Conservation (phyloP, 2,113 vertebrate genomes). For the Cottus gobio region DNA sequence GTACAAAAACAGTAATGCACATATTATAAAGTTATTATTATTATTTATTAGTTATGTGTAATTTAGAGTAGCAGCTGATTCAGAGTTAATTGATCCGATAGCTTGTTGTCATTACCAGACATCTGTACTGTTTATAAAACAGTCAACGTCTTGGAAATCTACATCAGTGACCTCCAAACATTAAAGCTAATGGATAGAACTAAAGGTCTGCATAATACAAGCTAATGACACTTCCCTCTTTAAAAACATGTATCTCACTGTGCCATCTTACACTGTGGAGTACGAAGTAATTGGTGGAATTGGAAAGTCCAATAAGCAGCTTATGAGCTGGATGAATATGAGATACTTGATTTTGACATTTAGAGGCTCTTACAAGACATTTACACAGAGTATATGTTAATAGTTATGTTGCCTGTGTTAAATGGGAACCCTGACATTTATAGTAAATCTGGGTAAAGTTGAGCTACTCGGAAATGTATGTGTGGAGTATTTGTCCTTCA, state of each 20-base stretch:
- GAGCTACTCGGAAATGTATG: slow-evolving; percentile 11
- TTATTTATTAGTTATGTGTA: not conserved
- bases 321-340: slow-evolving; percentile 55
- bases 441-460: slow-evolving; percentile 35
- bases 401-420: slow-evolving; percentile 46
- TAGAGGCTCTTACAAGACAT: slow-evolving; percentile 47
- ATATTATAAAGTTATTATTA: not conserved
- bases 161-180: not conserved
- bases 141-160: not conserved
- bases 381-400: slow-evolving; percentile 43
- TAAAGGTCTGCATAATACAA: not conserved
- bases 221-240: not conserved
- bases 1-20: not conserved
- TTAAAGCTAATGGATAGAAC: not conserved
- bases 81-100: not conserved
- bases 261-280: slow-evolving; percentile 18
- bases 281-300: slow-evolving; percentile 16
- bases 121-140: not conserved
- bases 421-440: slow-evolving; percentile 54
- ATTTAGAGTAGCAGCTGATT: not conserved
- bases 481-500: slow-evolving; percentile 30
- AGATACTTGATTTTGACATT: slow-evolving; percentile 66
- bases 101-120: not conserved
- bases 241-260: slow-evolving; percentile 20
- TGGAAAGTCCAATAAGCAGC: slow-evolving; percentile 44